A percentile compares a stretch with the other conserved stretches of the same genome.
Evolutionary conservation across 1,140 invertebrate genomes (phyloP).

Genomic region (Bombyx mandarina): DNA sequence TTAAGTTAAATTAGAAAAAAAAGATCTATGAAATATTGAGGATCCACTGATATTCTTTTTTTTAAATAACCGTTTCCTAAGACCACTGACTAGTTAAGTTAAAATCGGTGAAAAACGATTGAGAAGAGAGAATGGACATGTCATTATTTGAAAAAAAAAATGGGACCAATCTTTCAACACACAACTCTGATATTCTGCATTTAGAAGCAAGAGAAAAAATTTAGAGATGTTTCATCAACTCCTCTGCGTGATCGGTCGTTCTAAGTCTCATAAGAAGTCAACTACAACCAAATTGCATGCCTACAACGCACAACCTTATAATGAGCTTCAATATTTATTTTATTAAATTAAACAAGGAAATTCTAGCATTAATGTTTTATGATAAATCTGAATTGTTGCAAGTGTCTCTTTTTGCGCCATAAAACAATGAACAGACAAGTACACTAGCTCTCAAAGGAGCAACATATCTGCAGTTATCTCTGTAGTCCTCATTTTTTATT

Average conservation of each 20-base stretch:
- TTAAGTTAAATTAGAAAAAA: conserved; percentile 13
- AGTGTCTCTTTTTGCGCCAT: no score
- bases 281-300: conserved; percentile 37
- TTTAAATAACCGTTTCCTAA: conserved; percentile 35
- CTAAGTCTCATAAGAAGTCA: not conserved
- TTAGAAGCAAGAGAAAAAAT: no score
- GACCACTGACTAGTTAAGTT: conserved; percentile 55
- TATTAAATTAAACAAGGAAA: conserved; percentile 9
- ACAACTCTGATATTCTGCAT: no score
- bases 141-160: conserved; percentile 7
- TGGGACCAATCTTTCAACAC: conserved; percentile 22
- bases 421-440: no score
- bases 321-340: conserved; percentile 33
- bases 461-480: not conserved
- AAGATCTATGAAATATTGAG: conserved; percentile 38
- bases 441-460: no score
- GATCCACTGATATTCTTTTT: conserved; percentile 21
- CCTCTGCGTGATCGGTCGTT: no score
- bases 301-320: conserved; percentile 46
- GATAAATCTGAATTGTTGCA: no score
- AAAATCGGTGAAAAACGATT: conserved; percentile 20
- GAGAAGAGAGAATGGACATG: conserved; percentile 10
- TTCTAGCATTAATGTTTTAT: not conserved
- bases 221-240: no score
- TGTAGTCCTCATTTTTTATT: conserved; percentile 25